Conservation (phyloP, 2,888 invertebrate genomes). For the Cosmia pyralina region DNA sequence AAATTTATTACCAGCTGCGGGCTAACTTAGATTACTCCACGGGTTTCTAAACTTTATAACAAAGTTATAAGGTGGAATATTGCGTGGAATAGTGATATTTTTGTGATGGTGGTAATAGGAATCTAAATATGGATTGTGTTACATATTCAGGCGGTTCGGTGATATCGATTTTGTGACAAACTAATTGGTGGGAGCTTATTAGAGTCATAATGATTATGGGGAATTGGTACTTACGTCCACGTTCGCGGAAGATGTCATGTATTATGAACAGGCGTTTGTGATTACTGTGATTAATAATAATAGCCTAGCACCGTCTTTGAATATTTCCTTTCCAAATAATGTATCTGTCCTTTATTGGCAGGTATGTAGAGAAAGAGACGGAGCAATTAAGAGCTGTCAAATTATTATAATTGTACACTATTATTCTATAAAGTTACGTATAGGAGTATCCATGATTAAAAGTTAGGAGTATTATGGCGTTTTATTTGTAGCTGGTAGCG, state of each 20-base stretch:
- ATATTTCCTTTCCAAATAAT: not conserved
- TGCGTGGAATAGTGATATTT: conserved; percentile 37
- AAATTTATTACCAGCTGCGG: conserved; percentile 62
- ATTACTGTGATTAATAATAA: conserved; percentile 39
- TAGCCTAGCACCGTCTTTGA: not conserved
- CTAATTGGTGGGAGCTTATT: conserved; percentile 41
- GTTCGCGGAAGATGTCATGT: conserved; percentile 9
- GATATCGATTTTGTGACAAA: conserved; percentile 56
- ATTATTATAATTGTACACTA: not conserved
- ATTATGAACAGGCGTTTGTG: conserved; percentile 18
- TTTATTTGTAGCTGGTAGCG: not conserved
- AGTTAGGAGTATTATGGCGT: not conserved
- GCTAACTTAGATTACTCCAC: conserved; percentile 53
- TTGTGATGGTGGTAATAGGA: conserved; percentile 26
- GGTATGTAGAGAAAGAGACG: not conserved
- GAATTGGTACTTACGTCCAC: conserved; percentile 16
- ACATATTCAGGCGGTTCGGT: conserved; percentile 36
- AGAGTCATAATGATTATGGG: conserved; percentile 20
- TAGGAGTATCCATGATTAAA: not conserved
- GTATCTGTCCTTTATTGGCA: not conserved
- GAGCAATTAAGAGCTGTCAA: not conserved
- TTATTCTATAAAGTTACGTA: not conserved
- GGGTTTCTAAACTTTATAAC: conserved; percentile 56
- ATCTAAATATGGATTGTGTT: conserved; percentile 52
- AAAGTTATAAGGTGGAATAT: conserved; percentile 51